Conservation (phyloP, 2,888 invertebrate species). For the Lumbricus terrestris region DNA sequence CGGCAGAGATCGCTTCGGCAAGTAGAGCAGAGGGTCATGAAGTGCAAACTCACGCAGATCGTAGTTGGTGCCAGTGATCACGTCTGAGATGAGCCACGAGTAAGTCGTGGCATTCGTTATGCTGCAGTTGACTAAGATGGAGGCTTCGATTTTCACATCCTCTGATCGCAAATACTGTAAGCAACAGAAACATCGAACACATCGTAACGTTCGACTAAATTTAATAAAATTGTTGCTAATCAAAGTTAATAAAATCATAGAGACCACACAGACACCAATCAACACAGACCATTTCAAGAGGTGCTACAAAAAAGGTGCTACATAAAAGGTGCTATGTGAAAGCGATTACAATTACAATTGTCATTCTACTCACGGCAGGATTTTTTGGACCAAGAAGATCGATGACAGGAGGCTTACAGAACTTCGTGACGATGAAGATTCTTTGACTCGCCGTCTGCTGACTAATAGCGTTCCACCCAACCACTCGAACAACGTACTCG, state of each 20-base stretch:
- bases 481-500: not conserved
- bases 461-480: not conserved
- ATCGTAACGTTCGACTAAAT: not conserved
- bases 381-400: not conserved
- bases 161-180: conserved; percentile 38
- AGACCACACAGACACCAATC: too few relatives aligned
- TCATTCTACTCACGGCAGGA: not conserved
- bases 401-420: not conserved
- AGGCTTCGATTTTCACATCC: conserved; percentile 44
- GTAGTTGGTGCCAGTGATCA: conserved; percentile 14
- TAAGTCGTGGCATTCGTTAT: conserved; percentile 42
- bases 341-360: not conserved
- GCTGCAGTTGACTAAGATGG: conserved; percentile 46
- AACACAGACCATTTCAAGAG: too few relatives aligned
- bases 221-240: not conserved
- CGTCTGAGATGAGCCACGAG: conserved; percentile 43
- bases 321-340: not conserved
- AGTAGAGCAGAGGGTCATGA: conserved; percentile 42
- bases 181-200: not conserved
- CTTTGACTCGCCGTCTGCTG: not conserved
- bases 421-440: not conserved
- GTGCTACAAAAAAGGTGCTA: not conserved
- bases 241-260: too few relatives aligned
- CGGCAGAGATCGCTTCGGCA: conserved; percentile 44
- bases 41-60: conserved; percentile 27